Base-by-base conservation (phyloP, 2,888 invertebrate species). In the Aleiodes leptofemur region DNA sequence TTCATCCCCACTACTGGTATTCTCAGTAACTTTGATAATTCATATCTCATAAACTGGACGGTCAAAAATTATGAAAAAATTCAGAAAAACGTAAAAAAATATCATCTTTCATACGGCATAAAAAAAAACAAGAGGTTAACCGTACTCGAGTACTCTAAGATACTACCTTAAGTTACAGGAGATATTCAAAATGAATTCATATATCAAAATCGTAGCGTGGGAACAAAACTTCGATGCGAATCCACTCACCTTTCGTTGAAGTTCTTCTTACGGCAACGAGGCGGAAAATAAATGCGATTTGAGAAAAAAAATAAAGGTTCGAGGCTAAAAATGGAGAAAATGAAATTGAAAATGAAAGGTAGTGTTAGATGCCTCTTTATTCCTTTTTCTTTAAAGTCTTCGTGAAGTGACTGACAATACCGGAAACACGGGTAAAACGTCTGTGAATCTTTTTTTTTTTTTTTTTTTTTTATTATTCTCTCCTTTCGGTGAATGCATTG, bases 231-330 rank as follows among this genome's bases (percentile, higher is more conserved):
- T 56, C 73, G 11, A 73, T 69, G 48, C 13, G 64, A 68, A 73
- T 73, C 69, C 73, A 73, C 73, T 73, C 57, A 50, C 57, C 69
- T 73, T 73, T 73, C 69, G 57, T 73, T 64, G 55, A 48, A 23
- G 23, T 56, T 55, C 43, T 61, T 23, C 16, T 50, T 56, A 56
- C 50, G 29, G 38, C 38, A 38, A 8, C 13, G 9, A 50, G 29
- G 31, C 38, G 16, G 8, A 59, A 43, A 61, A 61, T 38, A 55
- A 16, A 14, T 55, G 23, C 14, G 16, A 16, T 4, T 13, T 31
- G 4, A 57, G n/a, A 57, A 56, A 57, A 43, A 43, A 23, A 1
- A 23, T 23, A 23, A 23, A 23, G 23, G 38, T 61, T n/a, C n/a
- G 61, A 43, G 43, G 31, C n/a, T 23, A 48, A 64, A 64, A 43